A percentile compares a stretch with the other conserved stretches of the same genome.
Evolutionary conservation across 2,888 invertebrate species (phyloP).

Genomic region (Orchesellides sinensis): DNA sequence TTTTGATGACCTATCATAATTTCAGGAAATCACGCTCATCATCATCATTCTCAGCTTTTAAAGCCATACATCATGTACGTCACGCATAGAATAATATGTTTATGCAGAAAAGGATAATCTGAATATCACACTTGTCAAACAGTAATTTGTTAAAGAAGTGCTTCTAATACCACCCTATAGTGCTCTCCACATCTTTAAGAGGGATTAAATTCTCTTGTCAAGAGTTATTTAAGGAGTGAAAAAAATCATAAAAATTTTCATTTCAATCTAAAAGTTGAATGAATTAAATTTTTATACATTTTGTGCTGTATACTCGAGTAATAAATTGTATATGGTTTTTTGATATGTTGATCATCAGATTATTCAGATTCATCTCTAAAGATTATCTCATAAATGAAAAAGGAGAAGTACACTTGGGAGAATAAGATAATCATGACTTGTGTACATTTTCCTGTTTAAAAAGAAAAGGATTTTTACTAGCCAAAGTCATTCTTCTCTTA

Average conservation of each 20-base stretch:
- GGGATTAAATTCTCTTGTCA: not conserved
- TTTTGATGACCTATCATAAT: conserved; percentile 53
- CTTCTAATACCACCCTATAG: not conserved
- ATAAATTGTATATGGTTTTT: conserved; percentile 15
- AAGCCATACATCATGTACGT: not conserved
- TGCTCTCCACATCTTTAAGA: not conserved
- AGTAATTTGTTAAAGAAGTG: conserved; percentile 7
- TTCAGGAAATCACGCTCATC: conserved; percentile 39
- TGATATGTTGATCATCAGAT: conserved; percentile 24
- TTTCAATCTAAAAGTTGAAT: not conserved
- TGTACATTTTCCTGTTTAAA: not conserved
- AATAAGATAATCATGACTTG: conserved; percentile 6
- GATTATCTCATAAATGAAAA: conserved; percentile 27
- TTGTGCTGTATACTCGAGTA: not conserved
- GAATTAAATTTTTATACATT: not conserved
- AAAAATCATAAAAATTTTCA: not conserved
- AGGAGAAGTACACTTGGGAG: conserved; percentile 20
- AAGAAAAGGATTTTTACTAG: conserved; percentile 10
- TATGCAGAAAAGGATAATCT: conserved; percentile 16
- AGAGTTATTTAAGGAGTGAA: not conserved
- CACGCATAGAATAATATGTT: not conserved
- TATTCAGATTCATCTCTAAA: conserved; percentile 29
- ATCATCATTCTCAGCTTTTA: conserved; percentile 12
- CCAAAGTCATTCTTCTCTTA: not conserved
- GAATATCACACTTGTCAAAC: conserved; percentile 61